Conservation (phyloP, 1,140 invertebrate species). For the Himalopsyche phryganea region DNA sequence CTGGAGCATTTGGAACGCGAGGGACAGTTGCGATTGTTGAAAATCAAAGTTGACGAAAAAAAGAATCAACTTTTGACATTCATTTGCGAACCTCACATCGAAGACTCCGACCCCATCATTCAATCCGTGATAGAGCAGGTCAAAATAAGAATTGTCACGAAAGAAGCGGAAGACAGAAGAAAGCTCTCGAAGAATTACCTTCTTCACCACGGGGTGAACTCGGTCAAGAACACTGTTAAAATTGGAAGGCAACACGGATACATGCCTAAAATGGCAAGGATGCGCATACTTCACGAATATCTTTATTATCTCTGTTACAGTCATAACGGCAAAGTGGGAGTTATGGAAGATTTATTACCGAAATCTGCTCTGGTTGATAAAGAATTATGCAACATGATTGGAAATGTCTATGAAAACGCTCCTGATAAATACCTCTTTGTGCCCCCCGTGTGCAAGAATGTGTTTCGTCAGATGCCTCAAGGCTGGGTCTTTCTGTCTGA, state of each 20-base stretch:
- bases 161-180: not conserved
- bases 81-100: constrained; percentile 22
- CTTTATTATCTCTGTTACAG: constrained; percentile 65
- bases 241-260: constrained; percentile 13
- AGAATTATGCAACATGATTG: constrained; percentile 28
- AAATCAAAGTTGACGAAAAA: constrained; percentile 8
- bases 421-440: constrained; percentile 69
- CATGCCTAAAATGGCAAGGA: constrained; percentile 63
- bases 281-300: constrained; percentile 61
- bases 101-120: constrained; percentile 9
- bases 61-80: constrained; percentile 4
- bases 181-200: not conserved
- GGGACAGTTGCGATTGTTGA: constrained; percentile 9
- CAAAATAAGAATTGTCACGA: constrained; percentile 9
- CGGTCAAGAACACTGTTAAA: not conserved
- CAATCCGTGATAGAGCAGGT: constrained; percentile 19
- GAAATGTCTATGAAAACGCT: constrained; percentile 36
- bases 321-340: constrained; percentile 47
- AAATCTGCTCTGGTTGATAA: not conserved
- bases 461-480: constrained; percentile 44
- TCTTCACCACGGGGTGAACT: not conserved
- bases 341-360: constrained; percentile 37
- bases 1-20: constrained; percentile 14
- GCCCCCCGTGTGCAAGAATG: constrained; percentile 59
- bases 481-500: constrained; percentile 73